phyloP scores from a whole-genome alignment of 2,113 vertebrate species.

The Sinocyclocheilus grahami region DNA sequence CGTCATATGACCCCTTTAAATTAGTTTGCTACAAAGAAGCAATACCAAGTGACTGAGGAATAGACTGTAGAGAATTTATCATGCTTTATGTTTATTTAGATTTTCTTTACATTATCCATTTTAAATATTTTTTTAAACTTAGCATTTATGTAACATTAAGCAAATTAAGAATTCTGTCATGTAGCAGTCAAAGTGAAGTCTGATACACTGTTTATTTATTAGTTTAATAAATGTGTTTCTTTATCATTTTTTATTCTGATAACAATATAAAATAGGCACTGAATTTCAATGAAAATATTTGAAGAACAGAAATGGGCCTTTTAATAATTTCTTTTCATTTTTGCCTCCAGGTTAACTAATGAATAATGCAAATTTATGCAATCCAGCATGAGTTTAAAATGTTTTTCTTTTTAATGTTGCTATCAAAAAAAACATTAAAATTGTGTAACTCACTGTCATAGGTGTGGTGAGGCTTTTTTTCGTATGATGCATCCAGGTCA shows the following conservation, averaged over 20 bases:
- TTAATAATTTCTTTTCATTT: not conserved
- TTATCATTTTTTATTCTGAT: not conserved
- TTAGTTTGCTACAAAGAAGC: not conserved
- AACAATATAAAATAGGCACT: not conserved
- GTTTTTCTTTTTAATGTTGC: no score
- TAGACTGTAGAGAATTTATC: no score
- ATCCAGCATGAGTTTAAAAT: not conserved
- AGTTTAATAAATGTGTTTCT: not conserved
- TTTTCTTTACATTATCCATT: no score
- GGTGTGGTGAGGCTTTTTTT: constrained; percentile 80
- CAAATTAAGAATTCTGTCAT: not conserved
- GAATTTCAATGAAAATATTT: not conserved
- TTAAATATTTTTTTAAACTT: not conserved
- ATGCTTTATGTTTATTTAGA: not conserved
- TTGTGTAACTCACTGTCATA: constrained; percentile 75
- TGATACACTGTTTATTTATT: not conserved
- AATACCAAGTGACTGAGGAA: not conserved
- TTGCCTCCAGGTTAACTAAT: not conserved
- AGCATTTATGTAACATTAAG: not conserved
- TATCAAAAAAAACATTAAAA: not conserved
- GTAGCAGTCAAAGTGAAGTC: not conserved
- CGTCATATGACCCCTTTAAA: not conserved
- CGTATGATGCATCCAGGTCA: constrained; percentile 82
- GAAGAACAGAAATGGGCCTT: not conserved
- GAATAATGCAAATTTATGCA: not conserved